Conservation (phyloP, 1,140 invertebrate species). For the Chymomyza costata region DNA sequence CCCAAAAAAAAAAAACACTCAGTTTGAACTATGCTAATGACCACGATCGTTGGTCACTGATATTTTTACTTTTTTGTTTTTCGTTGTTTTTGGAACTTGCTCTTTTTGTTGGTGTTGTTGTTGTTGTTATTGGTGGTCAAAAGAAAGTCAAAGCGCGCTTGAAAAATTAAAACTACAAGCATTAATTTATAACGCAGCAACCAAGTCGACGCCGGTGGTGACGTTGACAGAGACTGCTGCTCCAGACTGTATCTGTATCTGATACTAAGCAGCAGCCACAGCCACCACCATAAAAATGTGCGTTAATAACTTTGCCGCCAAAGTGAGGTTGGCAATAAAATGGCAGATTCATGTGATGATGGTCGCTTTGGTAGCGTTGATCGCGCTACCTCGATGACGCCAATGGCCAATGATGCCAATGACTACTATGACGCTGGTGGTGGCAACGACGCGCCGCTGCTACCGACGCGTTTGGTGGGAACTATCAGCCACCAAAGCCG, state of each 20-base stretch:
- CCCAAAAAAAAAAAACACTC: neutral
- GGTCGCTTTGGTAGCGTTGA: slow-evolving; percentile 9
- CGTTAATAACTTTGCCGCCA: slow-evolving; percentile 74
- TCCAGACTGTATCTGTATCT: too few relatives aligned
- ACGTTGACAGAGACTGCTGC: neutral
- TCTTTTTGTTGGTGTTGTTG: too few relatives aligned
- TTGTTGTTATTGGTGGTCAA: slow-evolving; percentile 12
- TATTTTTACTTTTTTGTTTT: slow-evolving; percentile 5
- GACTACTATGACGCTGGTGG: slow-evolving; percentile 15
- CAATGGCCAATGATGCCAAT: slow-evolving; percentile 12
- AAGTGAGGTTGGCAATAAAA: slow-evolving; percentile 70
- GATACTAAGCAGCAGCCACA: slow-evolving; percentile 15
- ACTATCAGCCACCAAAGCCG: slow-evolving; percentile 41
- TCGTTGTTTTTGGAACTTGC: too few relatives aligned
- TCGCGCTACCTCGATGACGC: slow-evolving; percentile 16
- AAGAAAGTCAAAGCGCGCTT: slow-evolving; percentile 36
- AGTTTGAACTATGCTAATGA: slow-evolving; percentile 8
- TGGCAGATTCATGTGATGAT: slow-evolving; percentile 72
- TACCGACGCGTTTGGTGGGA: slow-evolving; percentile 66
- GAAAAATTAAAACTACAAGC: slow-evolving; percentile 18
- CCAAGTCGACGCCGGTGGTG: neutral
- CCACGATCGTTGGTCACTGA: neutral
- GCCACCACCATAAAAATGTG: slow-evolving; percentile 62
- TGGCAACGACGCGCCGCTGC: slow-evolving; percentile 50
- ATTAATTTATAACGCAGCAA: slow-evolving; percentile 46